Evolutionary conservation across 1,140 invertebrate genomes (phyloP).

Genomic region (Drosophila kohkoa): DNA sequence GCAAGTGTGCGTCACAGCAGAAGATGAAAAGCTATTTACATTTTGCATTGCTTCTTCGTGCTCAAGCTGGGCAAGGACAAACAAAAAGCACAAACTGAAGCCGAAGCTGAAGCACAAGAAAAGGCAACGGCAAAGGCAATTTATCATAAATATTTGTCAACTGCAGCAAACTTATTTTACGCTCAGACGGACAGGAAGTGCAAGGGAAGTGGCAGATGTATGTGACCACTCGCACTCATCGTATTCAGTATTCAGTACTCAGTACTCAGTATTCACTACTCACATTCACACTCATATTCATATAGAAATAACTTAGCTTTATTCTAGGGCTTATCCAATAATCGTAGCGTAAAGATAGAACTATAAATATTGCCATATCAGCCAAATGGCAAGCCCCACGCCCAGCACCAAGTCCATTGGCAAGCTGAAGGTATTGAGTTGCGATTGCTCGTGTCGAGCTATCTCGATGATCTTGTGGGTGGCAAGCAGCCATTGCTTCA

Average conservation of each 20-base stretch:
- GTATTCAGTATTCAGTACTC: no score
- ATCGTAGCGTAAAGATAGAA: conserved; percentile 16
- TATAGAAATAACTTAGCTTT: conserved; percentile 72
- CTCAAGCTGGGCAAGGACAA: conserved; percentile 47
- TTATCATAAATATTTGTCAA: conserved; percentile 84
- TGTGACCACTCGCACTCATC: conserved; percentile 14
- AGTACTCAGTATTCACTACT: no score
- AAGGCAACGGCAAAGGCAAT: conserved; percentile 75
- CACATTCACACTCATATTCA: conserved; percentile 5
- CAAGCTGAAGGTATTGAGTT: conserved; percentile 68
- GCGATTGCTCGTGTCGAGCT: conserved; percentile 59
- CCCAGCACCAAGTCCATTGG: conserved; percentile 80
- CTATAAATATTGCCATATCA: conserved; percentile 80
- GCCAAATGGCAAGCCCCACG: conserved; percentile 69
- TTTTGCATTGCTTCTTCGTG: conserved; percentile 57
- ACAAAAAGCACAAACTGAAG: conserved; percentile 62
- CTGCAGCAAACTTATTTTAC: conserved; percentile 78
- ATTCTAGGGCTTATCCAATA: conserved; percentile 43
- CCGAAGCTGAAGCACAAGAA: conserved; percentile 22
- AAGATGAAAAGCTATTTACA: conserved; percentile 76
- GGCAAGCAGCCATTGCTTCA: conserved; percentile 76
- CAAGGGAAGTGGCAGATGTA: conserved; percentile 25
- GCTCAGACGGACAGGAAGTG: conserved; percentile 53
- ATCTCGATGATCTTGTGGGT: conserved; percentile 77
- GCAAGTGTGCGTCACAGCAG: conserved; percentile 32